Percentiles rank a stretch among this genome's conserved stretches.
Conservation (phyloP, 2,888 invertebrate species). For the Zaprionus bogoriensis region DNA sequence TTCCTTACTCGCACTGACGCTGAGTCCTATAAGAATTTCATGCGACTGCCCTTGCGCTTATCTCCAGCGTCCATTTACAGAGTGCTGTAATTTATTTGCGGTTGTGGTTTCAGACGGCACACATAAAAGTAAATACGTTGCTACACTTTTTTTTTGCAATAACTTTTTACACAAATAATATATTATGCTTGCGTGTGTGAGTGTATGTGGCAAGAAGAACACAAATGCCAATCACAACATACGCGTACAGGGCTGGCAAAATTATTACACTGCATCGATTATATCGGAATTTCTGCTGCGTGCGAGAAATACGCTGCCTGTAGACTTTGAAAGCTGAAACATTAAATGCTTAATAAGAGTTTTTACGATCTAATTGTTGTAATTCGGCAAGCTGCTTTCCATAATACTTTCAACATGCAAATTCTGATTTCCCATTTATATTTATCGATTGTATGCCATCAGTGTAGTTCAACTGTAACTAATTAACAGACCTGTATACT, state of each 20-base stretch:
- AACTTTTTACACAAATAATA: constrained; percentile 60
- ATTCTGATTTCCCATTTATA: no score
- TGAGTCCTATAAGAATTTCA: constrained; percentile 58
- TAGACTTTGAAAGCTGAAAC: not conserved
- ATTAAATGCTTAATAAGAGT: not conserved
- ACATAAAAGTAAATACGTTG: constrained; percentile 38
- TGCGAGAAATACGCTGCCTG: not conserved
- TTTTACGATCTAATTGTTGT: no score
- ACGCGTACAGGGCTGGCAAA: constrained; percentile 28
- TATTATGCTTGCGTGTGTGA: constrained; percentile 59
- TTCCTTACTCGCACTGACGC: constrained; percentile 42
- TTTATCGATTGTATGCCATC: no score
- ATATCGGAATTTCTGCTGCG: constrained; percentile 1
- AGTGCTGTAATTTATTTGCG: constrained; percentile 11
- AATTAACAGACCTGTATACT: no score
- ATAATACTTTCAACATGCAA: no score
- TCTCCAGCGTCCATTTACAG: constrained; percentile 10
- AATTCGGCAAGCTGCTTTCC: no score
- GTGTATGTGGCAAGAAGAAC: constrained; percentile 62
- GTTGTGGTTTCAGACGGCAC: constrained; percentile 9
- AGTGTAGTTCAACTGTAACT: no score
- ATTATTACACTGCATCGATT: constrained; percentile 34
- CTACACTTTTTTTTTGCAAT: constrained; percentile 54
- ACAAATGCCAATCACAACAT: constrained; percentile 33
- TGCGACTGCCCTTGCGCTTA: constrained; percentile 23